Percentiles rank a stretch among this genome's conserved stretches.
phyloP scores from a whole-genome alignment of 2,797 vertebrate genomes.

The Zenarchopterus dispar region DNA sequence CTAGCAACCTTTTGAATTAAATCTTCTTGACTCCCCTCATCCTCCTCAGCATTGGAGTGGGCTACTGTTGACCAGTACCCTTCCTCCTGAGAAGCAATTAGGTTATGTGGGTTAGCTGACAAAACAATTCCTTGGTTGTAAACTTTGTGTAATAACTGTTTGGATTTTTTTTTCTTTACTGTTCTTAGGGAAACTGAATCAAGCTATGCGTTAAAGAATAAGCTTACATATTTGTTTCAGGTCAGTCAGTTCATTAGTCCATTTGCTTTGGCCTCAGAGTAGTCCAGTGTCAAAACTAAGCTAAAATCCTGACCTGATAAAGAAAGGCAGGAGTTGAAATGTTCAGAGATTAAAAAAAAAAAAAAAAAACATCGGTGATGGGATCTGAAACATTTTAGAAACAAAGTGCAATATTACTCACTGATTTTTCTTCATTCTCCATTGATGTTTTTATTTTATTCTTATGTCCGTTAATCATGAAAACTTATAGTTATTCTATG shows the following conservation, averaged over 20 bases:
- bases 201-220: constrained; percentile 71
- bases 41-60: constrained; percentile 77
- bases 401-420: constrained; percentile 99
- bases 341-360: constrained; percentile 77
- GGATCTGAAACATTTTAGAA: constrained; percentile 91
- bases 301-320: constrained; percentile 82
- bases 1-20: constrained; percentile 57
- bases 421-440: constrained; percentile 91
- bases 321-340: constrained; percentile 78
- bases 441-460: constrained; percentile 78
- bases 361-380: constrained; percentile 74
- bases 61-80: constrained; percentile 85
- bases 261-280: constrained; percentile 76
- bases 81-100: constrained; percentile 53
- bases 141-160: constrained; percentile 64
- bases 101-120: constrained; percentile 70
- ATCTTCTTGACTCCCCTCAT: constrained; percentile 66
- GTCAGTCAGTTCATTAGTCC: constrained; percentile 86
- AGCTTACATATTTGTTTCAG: constrained; percentile 80
- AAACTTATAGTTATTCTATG: constrained; percentile 92
- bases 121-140: constrained; percentile 75
- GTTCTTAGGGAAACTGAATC: constrained; percentile 64
- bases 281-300: constrained; percentile 90
- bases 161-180: constrained; percentile 52
- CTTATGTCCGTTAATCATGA: constrained; percentile 86